Base-by-base conservation (phyloP, 2,888 invertebrate genomes). In the Linnaemya vulpina region DNA sequence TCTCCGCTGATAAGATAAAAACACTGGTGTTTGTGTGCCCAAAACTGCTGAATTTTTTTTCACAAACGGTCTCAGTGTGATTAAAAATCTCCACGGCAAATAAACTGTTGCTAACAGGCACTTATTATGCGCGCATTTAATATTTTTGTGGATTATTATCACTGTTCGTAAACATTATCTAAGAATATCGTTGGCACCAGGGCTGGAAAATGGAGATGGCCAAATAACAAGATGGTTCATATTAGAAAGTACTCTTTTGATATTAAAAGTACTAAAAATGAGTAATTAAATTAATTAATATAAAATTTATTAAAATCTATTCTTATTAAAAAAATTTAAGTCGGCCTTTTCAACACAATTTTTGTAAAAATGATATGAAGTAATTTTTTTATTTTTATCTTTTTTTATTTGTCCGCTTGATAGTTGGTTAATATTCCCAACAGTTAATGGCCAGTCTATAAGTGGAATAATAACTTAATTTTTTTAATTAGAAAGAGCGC, bases 1-100 rank as follows among this genome's bases (percentile, higher is more conserved):
- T 43, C 20, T 43, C 43, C n/a, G 40, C 67, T 77, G 84, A 84
- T 84, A 77, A 84, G 80, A 81, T 77, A 84, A 71, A 30, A 60
- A 3, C 30, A 17, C n/a, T 20, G 10, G 60, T 43, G 65, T 75
- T 78, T 68, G 77, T 43, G 60, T 67, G 43, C 11, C 20, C 3
- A 62, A 51, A 70, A 58, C 35, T n/a, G 1, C 46, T 20, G 38
- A 20, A 55, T 38, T 40, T 30, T 30, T 30, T 30, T 30, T 30
- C 30, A 46, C 13, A 15, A 22, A 43, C 51, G 10, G 38, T 58
- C 46, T 25, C 15, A 68, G 22, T 55, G 22, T 10, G 15, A 58
- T 49, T n/a, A 25, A 38, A 38, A 62, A 51, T 74, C 38, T 62
- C 5, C 13, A 60, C 20, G 15, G 15, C 49, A 38, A 49, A 22